Percentiles rank a stretch among this genome's conserved stretches.
Evolutionary conservation across 2,888 invertebrate genomes (phyloP).

Genomic region (Zaprionus obscuricornis): DNA sequence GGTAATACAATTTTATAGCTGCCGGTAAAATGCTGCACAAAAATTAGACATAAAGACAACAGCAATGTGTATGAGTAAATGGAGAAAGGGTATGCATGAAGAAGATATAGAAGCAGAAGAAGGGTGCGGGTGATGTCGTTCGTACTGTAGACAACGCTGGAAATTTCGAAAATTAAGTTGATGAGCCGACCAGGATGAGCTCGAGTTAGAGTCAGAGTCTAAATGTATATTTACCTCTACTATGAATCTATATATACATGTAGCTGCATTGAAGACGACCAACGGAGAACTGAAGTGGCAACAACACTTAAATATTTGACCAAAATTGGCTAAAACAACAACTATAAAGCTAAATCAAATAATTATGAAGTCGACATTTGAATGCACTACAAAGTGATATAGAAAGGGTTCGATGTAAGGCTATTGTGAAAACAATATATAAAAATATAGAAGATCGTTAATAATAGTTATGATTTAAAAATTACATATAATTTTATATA

Average conservation of each 20-base stretch:
- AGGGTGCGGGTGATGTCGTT: too few relatives aligned
- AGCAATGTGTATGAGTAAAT: constrained; percentile 44
- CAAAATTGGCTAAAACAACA: constrained; percentile 70
- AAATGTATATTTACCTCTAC: too few relatives aligned
- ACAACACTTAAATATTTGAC: constrained; percentile 76
- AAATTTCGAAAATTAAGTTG: constrained; percentile 77
- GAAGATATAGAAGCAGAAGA: neutral
- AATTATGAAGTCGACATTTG: too few relatives aligned
- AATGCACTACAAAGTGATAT: too few relatives aligned
- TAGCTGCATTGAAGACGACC: constrained; percentile 8
- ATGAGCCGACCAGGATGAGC: constrained; percentile 51
- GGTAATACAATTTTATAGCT: constrained; percentile 80
- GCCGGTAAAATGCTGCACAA: constrained; percentile 77
- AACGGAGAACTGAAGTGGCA: constrained; percentile 45
- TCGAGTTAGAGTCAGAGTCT: neutral
- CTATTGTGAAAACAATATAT: too few relatives aligned
- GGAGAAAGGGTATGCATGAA: neutral
- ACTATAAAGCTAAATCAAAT: too few relatives aligned
- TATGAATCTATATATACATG: neutral
- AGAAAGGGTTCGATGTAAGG: too few relatives aligned
- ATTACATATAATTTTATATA: too few relatives aligned
- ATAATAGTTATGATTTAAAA: too few relatives aligned
- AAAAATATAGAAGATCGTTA: too few relatives aligned
- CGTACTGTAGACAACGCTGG: constrained; percentile 41
- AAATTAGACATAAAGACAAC: constrained; percentile 73